Evolutionary conservation across 2,113 vertebrate species (phyloP), one percentile per base, ranked within the genome.

Genomic region (Crotophaga sulcirostris): DNA sequence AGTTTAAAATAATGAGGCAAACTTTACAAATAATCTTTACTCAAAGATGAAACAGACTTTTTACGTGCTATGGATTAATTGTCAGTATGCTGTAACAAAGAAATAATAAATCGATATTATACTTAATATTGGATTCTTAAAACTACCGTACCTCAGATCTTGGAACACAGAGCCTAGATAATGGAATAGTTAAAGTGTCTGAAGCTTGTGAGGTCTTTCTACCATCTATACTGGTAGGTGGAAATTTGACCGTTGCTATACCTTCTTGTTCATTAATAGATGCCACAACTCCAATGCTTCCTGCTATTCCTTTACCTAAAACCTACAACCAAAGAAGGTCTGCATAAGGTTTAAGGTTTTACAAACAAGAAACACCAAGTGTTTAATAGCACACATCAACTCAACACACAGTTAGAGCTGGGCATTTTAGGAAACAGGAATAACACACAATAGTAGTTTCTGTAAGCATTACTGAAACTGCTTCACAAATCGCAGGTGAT

Each of bases 221-320:
- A 98, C 98, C 99, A 96, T 99, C 99, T 84, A 98, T 98, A 96
- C 70, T 93, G 87, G 94, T 70, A 49, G 98, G 98, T 29, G 99
- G 99, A 93, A 99, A 99, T 98, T 98, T 99, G 93, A 99, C 99
- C 12, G 99, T 99, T 86, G 99, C 99, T 77, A 99, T 99, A 95
- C 99, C 99, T 98, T 99, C 99, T 97, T 99, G 99, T 70, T 99
- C 99, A 81, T 99, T 99, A 97, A 99, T 99, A 84, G 99, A 99
- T 94, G 99, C 99, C 96, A 99, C 99, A 75, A 99, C 96, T 79
- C 99, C 99, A 74, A 99, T 94, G 87, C 99, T 99, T 93, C 99
- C 99, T 85, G 99, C 98, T 89, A 99, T 98, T 90, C 99, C 99
- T 98, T 98, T 99, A 75, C 99, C 99, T 89, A 99, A 96, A 96